These are phyloP conservation scores for Jaculus jaculus DNA, from an alignment of 2,113 vertebrate species.

Conservation along the genomic window DNA sequence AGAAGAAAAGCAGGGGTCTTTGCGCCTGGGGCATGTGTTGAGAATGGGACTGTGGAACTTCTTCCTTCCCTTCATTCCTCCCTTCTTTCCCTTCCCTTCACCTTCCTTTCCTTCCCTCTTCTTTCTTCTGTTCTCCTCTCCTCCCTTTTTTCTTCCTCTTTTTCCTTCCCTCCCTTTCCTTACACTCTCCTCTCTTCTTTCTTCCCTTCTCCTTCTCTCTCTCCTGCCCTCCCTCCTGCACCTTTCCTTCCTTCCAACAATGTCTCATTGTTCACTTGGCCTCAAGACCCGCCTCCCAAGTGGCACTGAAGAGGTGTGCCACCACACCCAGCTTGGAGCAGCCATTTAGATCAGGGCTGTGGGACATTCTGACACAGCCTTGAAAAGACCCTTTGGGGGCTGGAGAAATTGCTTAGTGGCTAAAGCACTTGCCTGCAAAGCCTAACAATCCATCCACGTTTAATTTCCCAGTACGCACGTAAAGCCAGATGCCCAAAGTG, in stretches of 20 bases:
- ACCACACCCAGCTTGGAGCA: neutral
- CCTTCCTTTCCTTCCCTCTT: too few species aligned
- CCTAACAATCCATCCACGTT: too few species aligned
- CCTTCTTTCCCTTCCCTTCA: too few species aligned
- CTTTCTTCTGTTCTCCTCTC: too few species aligned
- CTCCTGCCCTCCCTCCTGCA: too few species aligned
- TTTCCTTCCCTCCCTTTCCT: too few species aligned
- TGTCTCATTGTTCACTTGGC: neutral
- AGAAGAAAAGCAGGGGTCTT: neutral
- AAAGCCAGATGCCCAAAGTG: too few species aligned
- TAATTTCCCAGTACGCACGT: too few species aligned
- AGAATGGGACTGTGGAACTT: neutral
- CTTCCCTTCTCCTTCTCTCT: neutral
- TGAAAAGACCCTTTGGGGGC: neutral
- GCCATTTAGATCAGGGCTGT: neutral
- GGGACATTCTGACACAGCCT: neutral
- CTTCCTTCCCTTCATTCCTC: too few species aligned
- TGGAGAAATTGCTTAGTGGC: neutral
- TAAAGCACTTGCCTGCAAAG: too few species aligned
- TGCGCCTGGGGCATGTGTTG: neutral
- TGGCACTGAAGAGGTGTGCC: neutral
- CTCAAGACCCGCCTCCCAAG: neutral
- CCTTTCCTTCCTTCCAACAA: neutral
- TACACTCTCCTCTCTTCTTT: too few species aligned
- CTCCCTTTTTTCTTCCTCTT: too few species aligned